Base-by-base conservation (phyloP, 2,888 invertebrate species). In the Orthosia incerta region DNA sequence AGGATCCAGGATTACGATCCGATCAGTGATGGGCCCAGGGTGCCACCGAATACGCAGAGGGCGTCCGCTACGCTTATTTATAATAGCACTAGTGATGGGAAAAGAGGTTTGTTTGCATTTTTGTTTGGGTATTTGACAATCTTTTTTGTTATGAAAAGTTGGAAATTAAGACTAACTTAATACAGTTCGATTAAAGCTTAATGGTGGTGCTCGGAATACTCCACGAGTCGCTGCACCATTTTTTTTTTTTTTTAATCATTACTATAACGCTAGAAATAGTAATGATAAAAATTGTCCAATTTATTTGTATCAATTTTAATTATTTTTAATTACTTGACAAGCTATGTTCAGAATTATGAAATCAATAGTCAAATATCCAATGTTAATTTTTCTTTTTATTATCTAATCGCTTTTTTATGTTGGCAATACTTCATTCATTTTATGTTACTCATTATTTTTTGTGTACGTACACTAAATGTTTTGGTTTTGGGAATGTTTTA, bases 21-120 rank as follows among this genome's bases (percentile, higher is more conserved):
- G 4, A 94, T 98, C 82, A 97, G 97, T 85, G 98, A 98, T 89
- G 97, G 97, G 63, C 98, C 98, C 20, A 96, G 98, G 79, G 97
- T 96, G 64, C 97, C 97, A 77, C 98, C 98, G 0, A 98, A 98
- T 90, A 97, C 98, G 7, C 97, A 98, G 77, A 96, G 98, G 87
- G 97, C 98, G 87, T 98, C 98, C 5, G 98, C 98, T 67, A 98
- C 98, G 26, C 97, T 99, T 83, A 98, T 99, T 89, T 99, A 98
- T 94, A 98, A 98, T 87, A 92, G 95, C 89, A 94, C 95, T 66
- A 93, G 88, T 76, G 95, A 96, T 75, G 93, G 91, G 15, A 94
- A 93, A 81, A 74, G 94, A 95, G 95, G 95, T 95, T 91, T 89
- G 94, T 83, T 74, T 18, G 11, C 26, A 13, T 9, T 18, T 11